Base-by-base conservation (phyloP, 1,140 invertebrate genomes). In the Zaprionus tsacasi region DNA sequence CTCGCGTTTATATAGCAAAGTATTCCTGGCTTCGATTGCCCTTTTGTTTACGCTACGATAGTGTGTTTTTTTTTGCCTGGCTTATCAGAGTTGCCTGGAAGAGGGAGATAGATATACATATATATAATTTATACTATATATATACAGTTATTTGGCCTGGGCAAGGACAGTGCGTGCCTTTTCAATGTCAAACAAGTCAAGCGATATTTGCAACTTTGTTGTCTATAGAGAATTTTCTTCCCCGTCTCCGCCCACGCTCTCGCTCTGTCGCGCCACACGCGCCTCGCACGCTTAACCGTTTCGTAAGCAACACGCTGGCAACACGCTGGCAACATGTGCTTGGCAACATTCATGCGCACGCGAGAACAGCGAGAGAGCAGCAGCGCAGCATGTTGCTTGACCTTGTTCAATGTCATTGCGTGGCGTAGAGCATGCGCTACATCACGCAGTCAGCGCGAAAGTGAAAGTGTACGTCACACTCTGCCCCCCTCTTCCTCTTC, bases 171-270 rank as follows among this genome's bases (percentile, higher is more conserved):
- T 74, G 60, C 54, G 66, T 64, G 67, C 52, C 55, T 89, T 89
- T 87, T 88, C 83, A 88, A 88, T 88, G 83, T 88, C 83, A 88
- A 83, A 89, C 70, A 78, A 83, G 83, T 88, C 85, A 76, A 74
- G 59, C 54, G 25, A 60, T 56, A 21, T 70, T 50, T 50, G 70
- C 58, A 57, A 66, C 52, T 56, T 58, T 68, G 45, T 68, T 70
- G 74, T 82, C 50, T 75, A 57, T 55, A 60, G 21, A 60, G 21
- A 63, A 64, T 69, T 70, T 69, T 69, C 70, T 65, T n/a, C n/a
- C n/a, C n/a, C n/a, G n/a, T n/a, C 81, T 81, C 7, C 15, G 50
- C 25, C 17, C 57, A 36, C 61, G 4, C 40, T 15, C 11, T 25
- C 17, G 55, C 38, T 11, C 35, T 61, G n/a, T 21, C 48, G 11